A percentile compares a stretch with the other conserved stretches of the same genome.
These are phyloP conservation scores for Ctenodactylus gundi DNA, from an alignment of 2,113 vertebrate species.

Conservation along the genomic window DNA sequence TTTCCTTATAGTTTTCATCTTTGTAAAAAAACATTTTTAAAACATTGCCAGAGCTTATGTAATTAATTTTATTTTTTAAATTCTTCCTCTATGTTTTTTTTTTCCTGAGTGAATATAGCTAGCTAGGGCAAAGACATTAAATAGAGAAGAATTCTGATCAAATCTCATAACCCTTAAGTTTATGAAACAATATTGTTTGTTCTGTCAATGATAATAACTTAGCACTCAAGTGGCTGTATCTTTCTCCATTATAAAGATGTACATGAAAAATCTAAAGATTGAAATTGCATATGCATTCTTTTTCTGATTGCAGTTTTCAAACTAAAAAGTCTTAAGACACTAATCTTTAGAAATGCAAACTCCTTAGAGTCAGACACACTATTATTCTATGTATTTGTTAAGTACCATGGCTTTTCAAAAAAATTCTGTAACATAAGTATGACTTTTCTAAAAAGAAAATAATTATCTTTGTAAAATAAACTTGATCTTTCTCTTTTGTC, in stretches of 20 bases:
- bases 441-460: neutral
- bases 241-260: neutral
- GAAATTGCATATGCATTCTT: neutral
- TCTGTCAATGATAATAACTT: neutral
- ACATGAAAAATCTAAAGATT: neutral
- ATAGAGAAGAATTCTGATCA: neutral
- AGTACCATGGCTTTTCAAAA: neutral
- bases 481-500: neutral
- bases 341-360: neutral
- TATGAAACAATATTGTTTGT: neutral
- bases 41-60: neutral
- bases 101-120: neutral
- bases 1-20: neutral
- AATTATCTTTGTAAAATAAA: slow-evolving; percentile 17
- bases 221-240: neutral
- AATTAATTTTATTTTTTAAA: neutral
- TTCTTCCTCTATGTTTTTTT: neutral
- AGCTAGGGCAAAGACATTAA: neutral
- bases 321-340: neutral
- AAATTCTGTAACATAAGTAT: neutral
- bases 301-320: neutral
- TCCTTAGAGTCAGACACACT: neutral
- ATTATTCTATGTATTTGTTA: neutral
- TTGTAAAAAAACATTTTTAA: neutral
- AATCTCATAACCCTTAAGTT: neutral